phyloP scores from a whole-genome alignment of 2,113 vertebrate species.

The Drymodes brunneopygia region DNA sequence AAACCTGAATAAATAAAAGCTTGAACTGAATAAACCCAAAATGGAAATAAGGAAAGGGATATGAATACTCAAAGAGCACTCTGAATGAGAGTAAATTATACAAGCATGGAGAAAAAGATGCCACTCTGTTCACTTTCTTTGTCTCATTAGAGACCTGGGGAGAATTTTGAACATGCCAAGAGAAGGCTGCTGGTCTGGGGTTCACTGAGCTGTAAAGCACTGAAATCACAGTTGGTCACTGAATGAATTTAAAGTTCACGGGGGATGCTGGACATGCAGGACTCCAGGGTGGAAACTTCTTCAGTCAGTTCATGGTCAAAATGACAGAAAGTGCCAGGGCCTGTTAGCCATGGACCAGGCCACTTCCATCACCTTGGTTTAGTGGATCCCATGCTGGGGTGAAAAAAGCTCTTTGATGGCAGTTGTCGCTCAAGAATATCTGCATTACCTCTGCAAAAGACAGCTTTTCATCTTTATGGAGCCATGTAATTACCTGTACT shows the following conservation, averaged over 20 bases:
- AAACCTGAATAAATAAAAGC: background rate
- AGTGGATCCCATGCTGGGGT: background rate
- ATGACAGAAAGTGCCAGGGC: background rate
- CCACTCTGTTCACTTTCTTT: background rate
- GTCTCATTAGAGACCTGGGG: background rate
- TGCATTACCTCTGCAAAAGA: background rate
- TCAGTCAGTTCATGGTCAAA: background rate
- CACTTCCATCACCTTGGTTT: background rate
- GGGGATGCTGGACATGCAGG: background rate
- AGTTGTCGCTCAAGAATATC: background rate
- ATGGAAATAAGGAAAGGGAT: background rate
- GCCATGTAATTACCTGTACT: background rate
- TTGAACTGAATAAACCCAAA: background rate
- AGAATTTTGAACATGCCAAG: background rate
- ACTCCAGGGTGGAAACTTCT: background rate
- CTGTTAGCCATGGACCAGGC: background rate
- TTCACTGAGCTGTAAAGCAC: background rate
- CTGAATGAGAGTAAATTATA: background rate
- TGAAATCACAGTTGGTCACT: accelerated
- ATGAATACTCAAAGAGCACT: background rate
- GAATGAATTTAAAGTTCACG: background rate
- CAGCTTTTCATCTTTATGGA: background rate
- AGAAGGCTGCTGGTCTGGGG: background rate
- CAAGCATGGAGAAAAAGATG: background rate
- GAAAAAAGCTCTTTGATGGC: background rate